Evolutionary conservation across 92 coral and sea anemone genomes (phyloP), one percentile per base, ranked within the genome.

Genomic region (Siderastrea radians): DNA sequence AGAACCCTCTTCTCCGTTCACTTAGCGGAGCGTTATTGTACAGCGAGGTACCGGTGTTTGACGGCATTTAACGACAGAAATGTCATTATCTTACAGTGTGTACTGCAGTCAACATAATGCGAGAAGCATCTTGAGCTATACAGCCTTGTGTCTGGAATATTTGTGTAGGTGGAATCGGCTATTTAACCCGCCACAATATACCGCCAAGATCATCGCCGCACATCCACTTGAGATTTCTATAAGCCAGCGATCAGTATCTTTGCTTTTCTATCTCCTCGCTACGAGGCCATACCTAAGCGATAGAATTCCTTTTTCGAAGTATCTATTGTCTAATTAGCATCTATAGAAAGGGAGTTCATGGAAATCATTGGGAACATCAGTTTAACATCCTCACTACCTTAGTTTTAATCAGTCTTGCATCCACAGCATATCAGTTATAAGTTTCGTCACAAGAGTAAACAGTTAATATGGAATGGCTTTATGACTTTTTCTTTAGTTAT

Each of bases 41-140:
- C 68, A 17, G 87, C 78, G 60, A 26, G 57, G 57, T 72, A 3
- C 44, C 63, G 49, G 58, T 16, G 69, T 84, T 84, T 84, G 81
- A 60, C 71, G 61, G 64, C 80, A 74, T 60, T 84, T 60, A 14
- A 74, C 72, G 79, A 84, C 80, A 84, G 87, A 74, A 63, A 63
- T 61, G 87, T 84, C 87, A 84, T 84, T 74, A 69, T 48, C 62
- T 60, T 61, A 74, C 64, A 84, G 81, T 74, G 47, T 73, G 79
- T 64, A 74, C 80, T 73, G 87, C 80, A 84, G 80, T 84, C 87
- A 84, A 84, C 87, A 84, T 84, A 84, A 73, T 84, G 87, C 73
- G 49, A 61, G 87, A 69, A 81, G 64, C 65, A 44, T 68, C 64
- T 52, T 68, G 49, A 79, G 68, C 72, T 61, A n/a, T 74, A 62